Evolutionary conservation across 2,113 vertebrate species (phyloP), one percentile per base, ranked within the genome.

Genomic region (Sphyrna mokarran): DNA sequence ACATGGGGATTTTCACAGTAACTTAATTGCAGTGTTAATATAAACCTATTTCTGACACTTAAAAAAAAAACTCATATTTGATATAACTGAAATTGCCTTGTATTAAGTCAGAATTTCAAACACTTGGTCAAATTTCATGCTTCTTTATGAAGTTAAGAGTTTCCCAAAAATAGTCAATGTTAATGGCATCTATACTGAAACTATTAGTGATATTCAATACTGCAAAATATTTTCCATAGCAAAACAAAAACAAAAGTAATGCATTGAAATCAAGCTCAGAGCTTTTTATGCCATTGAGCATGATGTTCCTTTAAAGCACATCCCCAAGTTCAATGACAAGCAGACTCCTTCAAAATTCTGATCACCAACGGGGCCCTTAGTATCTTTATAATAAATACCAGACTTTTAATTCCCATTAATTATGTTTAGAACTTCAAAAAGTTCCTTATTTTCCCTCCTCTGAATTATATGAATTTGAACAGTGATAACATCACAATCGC

Each of bases 351-450:
- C 72, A 95, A 93, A 93, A 93, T 93, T n/a, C 29, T 90, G 48
- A 61, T 90, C 48, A 90, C 54, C n/a, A 68, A 93, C 40, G 18
- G 61, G 61, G 61, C 61, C n/a, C 61, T 93, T 93, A n/a, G 33
- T 95, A n/a, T 33, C 40, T 54, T 13, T 3, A 61, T 61, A 63
- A 90, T 90, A 90, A 61, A 90, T 33, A 23, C 10, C 26, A 95
- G 69, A 72, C 40, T 72, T 54, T 95, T 76, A 72, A 95, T 95
- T 95, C 93, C 66, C 37, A 61, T n/a, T 94, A 94, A 94, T 69
- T 69, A 68, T 94, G 63, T 10, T 48, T 43, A 70, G 63, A 94
- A 94, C 91, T 69, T 94, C 91, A 94, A 72, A 72, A 43, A 95
- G 20, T 22, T 54, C 22, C 94, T 95, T 95, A 33, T 33, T 72